Evolutionary conservation across 2,888 invertebrate species (phyloP), one percentile per base, ranked within the genome.

Genomic region (Dryobota labecula): DNA sequence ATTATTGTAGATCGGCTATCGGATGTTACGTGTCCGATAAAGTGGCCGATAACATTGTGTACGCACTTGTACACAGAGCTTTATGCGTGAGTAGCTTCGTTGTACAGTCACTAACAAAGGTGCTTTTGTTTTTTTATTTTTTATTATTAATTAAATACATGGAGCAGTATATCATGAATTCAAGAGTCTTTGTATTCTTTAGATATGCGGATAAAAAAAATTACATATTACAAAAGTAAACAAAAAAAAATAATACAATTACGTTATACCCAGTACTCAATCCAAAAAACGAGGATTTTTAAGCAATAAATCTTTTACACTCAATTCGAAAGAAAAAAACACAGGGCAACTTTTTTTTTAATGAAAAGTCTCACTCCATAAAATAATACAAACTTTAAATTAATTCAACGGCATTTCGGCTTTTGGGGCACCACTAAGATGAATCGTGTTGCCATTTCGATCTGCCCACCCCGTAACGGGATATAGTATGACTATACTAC

Each of bases 31-130:
- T 84, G 78, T 82, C 67, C 70, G 84, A 87, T 87, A 87, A 83
- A 83, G 78, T 72, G 60, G 56, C 36, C 67, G 88, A 87, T 87
- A 87, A 81, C 86, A 87, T 85, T 87, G 83, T 87, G 82, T 79
- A 53, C 72, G 53, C 76, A 49, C 8, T 11, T 73, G 73, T 80
- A 79, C 66, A 64, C 62, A 11, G 20, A 61, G 71, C 80, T 71
- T 75, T 79, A 83, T 63, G 68, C 69, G 33, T 69, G 61, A 67
- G 54, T 78, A 62, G 70, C 18, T 66, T 57, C 62, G 33, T 30
- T 65, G 75, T 75, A 71, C 76, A 60, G n/a, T 51, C 65, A 57
- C n/a, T 30, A 8, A 71, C 38, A 80, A 66, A 43, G 41, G 47
- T 2, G 30, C 0, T 53, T 74, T 63, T 63, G 24, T 56, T 43